Evolutionary conservation across 2,113 vertebrate genomes (phyloP), one percentile per base, ranked within the genome.

Genomic region (Rissa tridactyla): DNA sequence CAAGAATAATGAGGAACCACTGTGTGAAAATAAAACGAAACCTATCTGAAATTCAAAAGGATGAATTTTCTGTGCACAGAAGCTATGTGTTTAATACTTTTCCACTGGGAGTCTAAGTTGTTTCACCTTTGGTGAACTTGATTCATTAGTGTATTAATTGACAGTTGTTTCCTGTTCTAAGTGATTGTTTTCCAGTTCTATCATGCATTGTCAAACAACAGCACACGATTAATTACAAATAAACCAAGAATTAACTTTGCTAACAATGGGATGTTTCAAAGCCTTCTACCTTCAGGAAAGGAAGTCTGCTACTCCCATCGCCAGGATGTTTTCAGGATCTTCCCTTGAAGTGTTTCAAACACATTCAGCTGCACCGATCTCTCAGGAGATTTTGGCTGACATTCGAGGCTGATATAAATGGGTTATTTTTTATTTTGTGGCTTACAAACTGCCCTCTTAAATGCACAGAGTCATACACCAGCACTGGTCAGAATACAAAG

Each of bases 71-170:
- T 62, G 68, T 14, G 55, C 83, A 88, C 32, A 85, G 62, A 86
- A 88, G 60, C 47, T 36, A 75, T 30, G 27, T 5, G 19, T 82
- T 94, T 96, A 55, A 72, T 57, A n/a, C 34, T 11, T 19, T 62
- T 62, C 75, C 72, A 71, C 62, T 30, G 34, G 57, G 86, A 97
- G 46, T 40, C 79, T 69, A 55, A 54, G 42, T 11, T 32, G 52
- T 57, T 49, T 96, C 94, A 95, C 86, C 92, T 96, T 87, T 79
- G 52, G 71, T 96, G 97, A 96, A 96, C 82, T 91, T 95, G 88
- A 97, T 97, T 97, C 92, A 97, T 98, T 98, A 97, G 78, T 65
- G 78, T 49, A 95, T 94, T 97, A 97, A 97, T 22, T 98, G 98
- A 96, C 97, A 97, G 95, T 95, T 94, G 93, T 81, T 98, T 97